Conservation (phyloP, 2,113 vertebrate species). For the Gadus chalcogrammus region DNA sequence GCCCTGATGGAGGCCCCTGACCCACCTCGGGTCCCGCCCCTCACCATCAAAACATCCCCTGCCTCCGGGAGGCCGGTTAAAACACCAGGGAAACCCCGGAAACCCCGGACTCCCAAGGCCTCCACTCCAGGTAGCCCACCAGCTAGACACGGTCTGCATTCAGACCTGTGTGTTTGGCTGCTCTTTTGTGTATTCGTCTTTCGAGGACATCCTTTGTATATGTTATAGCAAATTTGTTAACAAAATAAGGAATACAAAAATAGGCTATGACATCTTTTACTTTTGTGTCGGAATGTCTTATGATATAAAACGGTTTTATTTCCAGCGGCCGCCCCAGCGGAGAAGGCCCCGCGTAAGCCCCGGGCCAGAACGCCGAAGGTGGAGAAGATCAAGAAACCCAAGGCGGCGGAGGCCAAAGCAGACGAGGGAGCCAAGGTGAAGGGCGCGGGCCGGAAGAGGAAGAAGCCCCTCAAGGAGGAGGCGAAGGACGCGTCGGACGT, state of each 20-base stretch:
- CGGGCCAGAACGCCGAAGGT: conserved; percentile 55
- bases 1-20: conserved; percentile 49
- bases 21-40: conserved; percentile 50
- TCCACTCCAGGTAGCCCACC: conserved; percentile 42
- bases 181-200: not conserved
- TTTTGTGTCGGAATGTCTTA: not conserved
- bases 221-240: no score
- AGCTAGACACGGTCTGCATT: not conserved
- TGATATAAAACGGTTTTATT: no score
- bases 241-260: not conserved
- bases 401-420: conserved; percentile 30
- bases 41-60: conserved; percentile 26
- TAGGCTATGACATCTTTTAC: not conserved
- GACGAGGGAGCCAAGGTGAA: conserved; percentile 22
- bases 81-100: conserved; percentile 57
- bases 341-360: conserved; percentile 48
- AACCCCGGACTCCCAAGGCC: conserved; percentile 60
- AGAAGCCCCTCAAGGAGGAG: conserved; percentile 46
- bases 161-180: no score
- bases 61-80: conserved; percentile 28
- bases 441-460: conserved; percentile 49
- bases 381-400: conserved; percentile 37
- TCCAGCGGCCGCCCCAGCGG: conserved; percentile 9
- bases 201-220: not conserved
- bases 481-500: conserved; percentile 22